phyloP scores from a whole-genome alignment of 2,113 vertebrate species.

The Sarotherodon lohbergeri region DNA sequence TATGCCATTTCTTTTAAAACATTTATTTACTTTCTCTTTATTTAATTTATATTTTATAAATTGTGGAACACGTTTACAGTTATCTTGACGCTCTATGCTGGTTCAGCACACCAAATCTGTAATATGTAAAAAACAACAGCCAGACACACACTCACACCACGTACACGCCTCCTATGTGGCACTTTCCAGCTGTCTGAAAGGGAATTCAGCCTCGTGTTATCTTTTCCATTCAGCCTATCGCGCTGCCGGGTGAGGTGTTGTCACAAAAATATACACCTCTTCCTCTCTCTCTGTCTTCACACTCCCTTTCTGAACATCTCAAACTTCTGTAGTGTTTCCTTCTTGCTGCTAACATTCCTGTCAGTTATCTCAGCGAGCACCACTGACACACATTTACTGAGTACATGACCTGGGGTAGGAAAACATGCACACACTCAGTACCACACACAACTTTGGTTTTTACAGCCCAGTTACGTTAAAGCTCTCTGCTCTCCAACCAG shows the following conservation, averaged over 20 bases:
- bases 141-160: neutral
- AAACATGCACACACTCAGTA: neutral
- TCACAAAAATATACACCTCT: slow-evolving; percentile 68
- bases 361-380: slow-evolving; percentile 37
- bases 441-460: neutral
- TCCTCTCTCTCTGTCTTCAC: slow-evolving; percentile 25
- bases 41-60: neutral
- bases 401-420: neutral
- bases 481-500: neutral
- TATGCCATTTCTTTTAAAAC: neutral
- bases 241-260: slow-evolving; percentile 59
- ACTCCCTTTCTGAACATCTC: slow-evolving; percentile 57
- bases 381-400: neutral
- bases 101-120: neutral
- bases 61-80: neutral
- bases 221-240: slow-evolving; percentile 62
- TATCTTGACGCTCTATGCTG: neutral
- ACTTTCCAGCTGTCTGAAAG: slow-evolving; percentile 43
- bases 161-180: neutral
- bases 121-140: neutral
- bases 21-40: neutral
- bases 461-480: neutral
- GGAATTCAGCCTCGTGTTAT: slow-evolving; percentile 59
- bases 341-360: slow-evolving; percentile 61
- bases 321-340: slow-evolving; percentile 72